Evolutionary conservation across 2,113 vertebrate species (phyloP).

Genomic region (Vombatus ursinus): DNA sequence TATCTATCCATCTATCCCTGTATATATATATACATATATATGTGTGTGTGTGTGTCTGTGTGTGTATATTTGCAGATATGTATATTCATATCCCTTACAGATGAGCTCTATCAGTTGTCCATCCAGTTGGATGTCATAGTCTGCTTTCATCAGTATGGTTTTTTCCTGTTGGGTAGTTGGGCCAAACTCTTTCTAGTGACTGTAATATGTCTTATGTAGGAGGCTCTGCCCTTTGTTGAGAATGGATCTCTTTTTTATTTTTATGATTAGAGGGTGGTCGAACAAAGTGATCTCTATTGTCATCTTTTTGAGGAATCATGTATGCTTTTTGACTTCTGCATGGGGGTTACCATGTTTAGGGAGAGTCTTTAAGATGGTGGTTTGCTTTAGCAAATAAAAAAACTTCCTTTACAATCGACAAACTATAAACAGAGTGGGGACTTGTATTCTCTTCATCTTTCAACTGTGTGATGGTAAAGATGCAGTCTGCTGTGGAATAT

Average conservation of each 20-base stretch:
- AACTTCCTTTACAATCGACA: neutral
- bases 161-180: neutral
- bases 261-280: neutral
- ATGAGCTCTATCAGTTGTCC: neutral
- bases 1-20: neutral
- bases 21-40: no score
- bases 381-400: neutral
- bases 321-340: neutral
- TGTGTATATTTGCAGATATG: no score
- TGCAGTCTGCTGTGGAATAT: neutral
- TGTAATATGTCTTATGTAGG: neutral
- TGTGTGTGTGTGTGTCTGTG: no score
- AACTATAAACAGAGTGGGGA: neutral
- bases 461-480: neutral
- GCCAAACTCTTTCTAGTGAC: neutral
- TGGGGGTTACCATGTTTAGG: neutral
- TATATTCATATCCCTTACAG: neutral
- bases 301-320: neutral
- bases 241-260: neutral
- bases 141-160: neutral
- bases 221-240: neutral
- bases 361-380: neutral
- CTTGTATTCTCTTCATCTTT: neutral
- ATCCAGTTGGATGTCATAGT: neutral
- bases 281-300: neutral